Evolutionary conservation across 2,113 vertebrate species (phyloP).

Genomic region (Galbula dea): DNA sequence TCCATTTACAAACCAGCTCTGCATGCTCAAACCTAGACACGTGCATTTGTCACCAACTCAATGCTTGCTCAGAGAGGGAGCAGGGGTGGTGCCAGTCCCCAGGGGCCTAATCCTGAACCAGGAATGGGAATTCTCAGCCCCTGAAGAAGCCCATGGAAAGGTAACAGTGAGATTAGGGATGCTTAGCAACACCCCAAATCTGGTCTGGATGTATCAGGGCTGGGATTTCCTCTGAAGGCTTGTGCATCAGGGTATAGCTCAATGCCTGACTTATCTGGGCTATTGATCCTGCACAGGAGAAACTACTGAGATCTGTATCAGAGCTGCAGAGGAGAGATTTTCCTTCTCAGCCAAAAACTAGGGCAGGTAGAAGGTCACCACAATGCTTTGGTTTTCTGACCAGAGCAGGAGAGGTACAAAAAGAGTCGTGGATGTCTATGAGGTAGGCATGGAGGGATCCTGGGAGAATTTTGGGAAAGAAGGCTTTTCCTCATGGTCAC

Average conservation of each 20-base stretch:
- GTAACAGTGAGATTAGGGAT: not conserved
- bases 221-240: not conserved
- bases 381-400: not conserved
- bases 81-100: not conserved
- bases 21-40: not conserved
- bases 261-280: fast-evolving
- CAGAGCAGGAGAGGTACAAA: not conserved
- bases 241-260: not conserved
- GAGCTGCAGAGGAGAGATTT: not conserved
- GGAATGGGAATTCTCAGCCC: not conserved
- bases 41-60: not conserved
- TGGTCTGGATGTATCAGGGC: not conserved
- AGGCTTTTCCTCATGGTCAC: not conserved
- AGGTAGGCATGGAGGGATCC: fast-evolving
- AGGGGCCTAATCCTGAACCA: not conserved
- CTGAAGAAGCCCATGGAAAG: not conserved
- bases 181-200: not conserved
- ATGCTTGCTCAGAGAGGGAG: not conserved
- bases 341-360: not conserved
- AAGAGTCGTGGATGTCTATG: fast-evolving
- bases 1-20: not conserved
- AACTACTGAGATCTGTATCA: not conserved
- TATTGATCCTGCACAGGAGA: not conserved
- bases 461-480: not conserved
- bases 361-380: not conserved